These are phyloP conservation scores for Poeciliopsis infans DNA, from an alignment of 2,797 vertebrate genomes.

Conservation along the genomic window DNA sequence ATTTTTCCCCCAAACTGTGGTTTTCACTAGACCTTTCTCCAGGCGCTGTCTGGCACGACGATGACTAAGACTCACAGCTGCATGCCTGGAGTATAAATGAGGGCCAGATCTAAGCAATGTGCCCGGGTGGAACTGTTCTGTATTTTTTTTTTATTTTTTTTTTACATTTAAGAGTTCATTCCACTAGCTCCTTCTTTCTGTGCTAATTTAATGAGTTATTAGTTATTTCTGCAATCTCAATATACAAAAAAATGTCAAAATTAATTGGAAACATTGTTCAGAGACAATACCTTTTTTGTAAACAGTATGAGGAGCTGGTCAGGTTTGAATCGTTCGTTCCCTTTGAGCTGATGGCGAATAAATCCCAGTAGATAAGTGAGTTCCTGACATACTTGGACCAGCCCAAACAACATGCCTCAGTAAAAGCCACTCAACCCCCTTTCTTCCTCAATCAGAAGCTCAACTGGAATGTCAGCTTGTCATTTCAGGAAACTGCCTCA, in stretches of 20 bases:
- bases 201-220: conserved; percentile 5
- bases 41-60: conserved; percentile 23
- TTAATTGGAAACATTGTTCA: neutral
- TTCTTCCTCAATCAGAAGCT: neutral
- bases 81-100: conserved; percentile 30
- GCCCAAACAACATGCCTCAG: neutral
- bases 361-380: neutral
- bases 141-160: neutral
- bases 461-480: neutral
- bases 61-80: conserved; percentile 22
- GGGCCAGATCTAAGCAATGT: neutral
- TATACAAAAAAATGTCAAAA: neutral
- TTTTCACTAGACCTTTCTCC: conserved; percentile 34
- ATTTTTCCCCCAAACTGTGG: conserved; percentile 20
- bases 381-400: neutral
- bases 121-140: neutral
- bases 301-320: neutral
- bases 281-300: neutral
- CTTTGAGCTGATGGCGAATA: neutral
- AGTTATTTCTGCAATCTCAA: neutral
- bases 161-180: conserved; percentile 2
- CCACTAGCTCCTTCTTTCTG: neutral
- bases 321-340: neutral
- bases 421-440: neutral
- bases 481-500: neutral